These are phyloP conservation scores for Carassius gibelio DNA, from an alignment of 2,113 vertebrate species.

Conservation along the genomic window DNA sequence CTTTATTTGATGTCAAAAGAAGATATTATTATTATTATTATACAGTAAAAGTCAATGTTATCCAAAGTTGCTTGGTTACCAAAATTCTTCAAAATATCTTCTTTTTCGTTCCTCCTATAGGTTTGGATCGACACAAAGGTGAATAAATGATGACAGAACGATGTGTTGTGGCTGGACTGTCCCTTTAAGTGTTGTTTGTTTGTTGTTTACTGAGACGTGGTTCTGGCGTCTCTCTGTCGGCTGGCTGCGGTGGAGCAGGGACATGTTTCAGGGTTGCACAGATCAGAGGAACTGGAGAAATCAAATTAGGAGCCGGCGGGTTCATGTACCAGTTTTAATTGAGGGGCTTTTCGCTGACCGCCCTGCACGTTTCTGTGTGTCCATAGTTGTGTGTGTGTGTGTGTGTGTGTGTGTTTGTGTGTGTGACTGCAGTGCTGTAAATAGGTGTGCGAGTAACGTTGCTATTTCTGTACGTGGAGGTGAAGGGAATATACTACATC, in stretches of 20 bases:
- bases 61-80: not conserved
- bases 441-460: conserved; percentile 20
- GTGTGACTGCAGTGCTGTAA: conserved; percentile 21
- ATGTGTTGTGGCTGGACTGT: not conserved
- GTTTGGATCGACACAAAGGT: not conserved
- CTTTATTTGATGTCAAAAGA: not conserved
- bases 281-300: conserved; percentile 38
- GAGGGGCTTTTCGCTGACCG: conserved; percentile 19
- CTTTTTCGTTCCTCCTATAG: not conserved
- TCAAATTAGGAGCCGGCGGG: not conserved
- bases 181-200: not conserved
- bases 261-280: conserved; percentile 39
- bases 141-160: not conserved
- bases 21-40: not conserved
- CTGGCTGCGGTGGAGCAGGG: conserved; percentile 8
- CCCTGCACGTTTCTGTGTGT: conserved; percentile 19
- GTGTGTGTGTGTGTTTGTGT: not conserved
- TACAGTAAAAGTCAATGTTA: not conserved
- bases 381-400: not conserved
- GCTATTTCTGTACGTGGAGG: conserved; percentile 30
- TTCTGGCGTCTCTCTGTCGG: not conserved
- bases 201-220: not conserved
- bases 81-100: not conserved
- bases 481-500: conserved; percentile 21
- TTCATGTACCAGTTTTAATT: conserved; percentile 45